Evolutionary conservation across 2,797 vertebrate species (phyloP).

Genomic region (Coregonus ussuriensis): DNA sequence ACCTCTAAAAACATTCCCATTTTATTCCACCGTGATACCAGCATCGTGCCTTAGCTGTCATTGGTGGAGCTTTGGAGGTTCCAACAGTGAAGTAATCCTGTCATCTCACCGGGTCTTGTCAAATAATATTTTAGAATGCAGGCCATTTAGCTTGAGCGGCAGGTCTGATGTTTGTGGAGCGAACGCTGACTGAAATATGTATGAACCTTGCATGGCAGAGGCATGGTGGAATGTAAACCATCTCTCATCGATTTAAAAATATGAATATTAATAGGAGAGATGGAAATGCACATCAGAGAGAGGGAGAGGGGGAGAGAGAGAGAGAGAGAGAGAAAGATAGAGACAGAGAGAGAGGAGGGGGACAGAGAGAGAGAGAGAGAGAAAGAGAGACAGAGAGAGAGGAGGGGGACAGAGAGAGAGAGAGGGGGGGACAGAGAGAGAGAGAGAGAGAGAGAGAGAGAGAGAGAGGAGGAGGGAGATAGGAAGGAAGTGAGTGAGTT

Average conservation of each 20-base stretch:
- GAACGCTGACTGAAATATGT: slow-evolving; percentile 20
- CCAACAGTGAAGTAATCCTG: background rate
- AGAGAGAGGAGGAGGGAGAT: background rate
- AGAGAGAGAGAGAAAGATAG: too few species aligned
- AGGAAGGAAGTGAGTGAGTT: too few species aligned
- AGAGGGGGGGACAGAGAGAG: too few species aligned
- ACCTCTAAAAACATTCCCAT: background rate
- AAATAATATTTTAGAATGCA: slow-evolving; percentile 11
- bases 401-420: background rate
- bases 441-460: too few species aligned
- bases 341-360: background rate
- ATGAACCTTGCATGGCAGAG: slow-evolving; percentile 10
- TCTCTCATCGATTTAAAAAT: slow-evolving; percentile 19
- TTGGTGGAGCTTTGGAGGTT: background rate
- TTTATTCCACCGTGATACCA: background rate
- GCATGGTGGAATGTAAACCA: background rate
- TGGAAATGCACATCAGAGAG: background rate
- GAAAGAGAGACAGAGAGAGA: background rate
- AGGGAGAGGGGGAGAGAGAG: background rate
- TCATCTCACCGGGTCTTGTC: background rate
- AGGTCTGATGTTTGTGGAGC: slow-evolving; percentile 7
- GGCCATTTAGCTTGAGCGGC: slow-evolving; percentile 11
- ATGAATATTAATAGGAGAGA: slow-evolving; percentile 5
- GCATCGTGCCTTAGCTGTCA: background rate
- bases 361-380: background rate